phyloP scores from a whole-genome alignment of 2,888 invertebrate genomes.

The Colostygia pectinataria region DNA sequence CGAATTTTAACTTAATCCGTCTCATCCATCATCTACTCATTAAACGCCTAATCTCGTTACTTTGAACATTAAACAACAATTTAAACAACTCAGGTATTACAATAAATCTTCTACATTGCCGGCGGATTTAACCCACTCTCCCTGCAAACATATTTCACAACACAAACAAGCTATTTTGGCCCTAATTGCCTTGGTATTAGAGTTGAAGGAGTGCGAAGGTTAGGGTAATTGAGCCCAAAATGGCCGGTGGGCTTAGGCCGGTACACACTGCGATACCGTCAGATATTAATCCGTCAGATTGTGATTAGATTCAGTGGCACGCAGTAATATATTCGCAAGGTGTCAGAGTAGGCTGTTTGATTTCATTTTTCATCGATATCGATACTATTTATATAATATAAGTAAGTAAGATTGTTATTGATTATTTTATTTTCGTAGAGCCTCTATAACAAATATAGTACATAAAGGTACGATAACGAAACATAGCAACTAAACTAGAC shows the following conservation, averaged over 20 bases:
- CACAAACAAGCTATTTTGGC: slow-evolving; percentile 36
- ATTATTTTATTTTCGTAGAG: too few species aligned
- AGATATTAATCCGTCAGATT: slow-evolving; percentile 80
- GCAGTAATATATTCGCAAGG: slow-evolving; percentile 78
- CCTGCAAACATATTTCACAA: slow-evolving; percentile 39
- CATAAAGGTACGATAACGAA: too few species aligned
- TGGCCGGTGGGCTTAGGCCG: slow-evolving; percentile 61
- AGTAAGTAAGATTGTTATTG: too few species aligned
- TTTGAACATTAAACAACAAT: slow-evolving; percentile 71
- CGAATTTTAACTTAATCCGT: slow-evolving; percentile 19
- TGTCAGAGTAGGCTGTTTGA: slow-evolving; percentile 47
- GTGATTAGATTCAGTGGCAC: slow-evolving; percentile 81
- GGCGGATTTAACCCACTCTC: slow-evolving; percentile 52
- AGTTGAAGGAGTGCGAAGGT: slow-evolving; percentile 6
- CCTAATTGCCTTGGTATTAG: slow-evolving; percentile 35
- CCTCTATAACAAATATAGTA: too few species aligned
- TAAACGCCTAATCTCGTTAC: slow-evolving; percentile 58
- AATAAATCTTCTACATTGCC: slow-evolving; percentile 72
- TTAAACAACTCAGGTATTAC: slow-evolving; percentile 73
- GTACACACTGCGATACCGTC: slow-evolving; percentile 59
- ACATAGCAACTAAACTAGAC: too few species aligned
- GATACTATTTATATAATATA: slow-evolving; percentile 6
- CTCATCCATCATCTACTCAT: slow-evolving; percentile 42
- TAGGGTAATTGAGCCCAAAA: slow-evolving; percentile 41
- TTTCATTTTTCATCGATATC: slow-evolving; percentile 39